These are phyloP conservation scores for Rhadina sibilatrix DNA, from an alignment of 2,113 vertebrate genomes.

Conservation along the genomic window DNA sequence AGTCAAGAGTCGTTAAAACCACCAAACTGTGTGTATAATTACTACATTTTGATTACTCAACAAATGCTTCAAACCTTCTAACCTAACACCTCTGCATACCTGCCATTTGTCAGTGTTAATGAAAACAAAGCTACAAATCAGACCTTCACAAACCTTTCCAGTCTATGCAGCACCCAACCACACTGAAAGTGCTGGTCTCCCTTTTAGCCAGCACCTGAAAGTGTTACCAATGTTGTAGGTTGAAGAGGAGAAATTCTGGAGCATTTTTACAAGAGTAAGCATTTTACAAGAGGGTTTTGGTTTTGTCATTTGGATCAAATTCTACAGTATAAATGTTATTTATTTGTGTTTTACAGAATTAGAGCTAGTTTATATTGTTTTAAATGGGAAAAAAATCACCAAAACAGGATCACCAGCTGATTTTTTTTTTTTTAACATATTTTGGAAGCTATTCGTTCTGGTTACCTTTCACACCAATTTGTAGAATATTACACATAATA, in stretches of 20 bases:
- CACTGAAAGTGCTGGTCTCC: not conserved
- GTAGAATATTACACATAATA: not conserved
- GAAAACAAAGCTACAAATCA: not conserved
- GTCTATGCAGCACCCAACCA: rapidly evolving
- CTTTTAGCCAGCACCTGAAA: not conserved
- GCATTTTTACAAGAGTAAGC: not conserved
- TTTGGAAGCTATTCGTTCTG: not conserved
- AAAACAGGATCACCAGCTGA: not conserved
- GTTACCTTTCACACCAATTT: not conserved
- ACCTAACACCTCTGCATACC: not conserved
- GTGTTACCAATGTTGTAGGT: rapidly evolving
- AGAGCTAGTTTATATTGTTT: not conserved
- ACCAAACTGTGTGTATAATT: conserved; percentile 51
- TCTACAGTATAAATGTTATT: not conserved
- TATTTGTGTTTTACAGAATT: not conserved
- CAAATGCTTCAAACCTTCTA: conserved; percentile 25
- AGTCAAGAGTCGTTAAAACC: conserved; percentile 52
- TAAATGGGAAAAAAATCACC: not conserved
- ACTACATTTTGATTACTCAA: conserved; percentile 49
- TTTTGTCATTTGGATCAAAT: not conserved
- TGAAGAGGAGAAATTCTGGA: not conserved
- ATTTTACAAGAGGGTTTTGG: not conserved
- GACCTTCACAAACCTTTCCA: not conserved
- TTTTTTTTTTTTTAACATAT: not conserved
- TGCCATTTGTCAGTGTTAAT: not conserved